These are phyloP conservation scores for Sphaeramia orbicularis DNA, from an alignment of 2,797 vertebrate genomes.

Conservation along the genomic window DNA sequence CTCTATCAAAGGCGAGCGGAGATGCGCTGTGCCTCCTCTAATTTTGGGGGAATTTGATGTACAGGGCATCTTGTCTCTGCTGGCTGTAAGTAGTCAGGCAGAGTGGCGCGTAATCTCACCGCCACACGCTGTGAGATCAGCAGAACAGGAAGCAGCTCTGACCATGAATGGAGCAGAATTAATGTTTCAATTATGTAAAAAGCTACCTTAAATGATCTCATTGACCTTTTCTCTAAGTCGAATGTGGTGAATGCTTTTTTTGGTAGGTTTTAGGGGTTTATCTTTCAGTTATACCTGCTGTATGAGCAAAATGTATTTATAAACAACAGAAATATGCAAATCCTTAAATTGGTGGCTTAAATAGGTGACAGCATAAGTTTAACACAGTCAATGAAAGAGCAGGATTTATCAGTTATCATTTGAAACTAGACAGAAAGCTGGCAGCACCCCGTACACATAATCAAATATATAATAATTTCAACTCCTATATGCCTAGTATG, in stretches of 20 bases:
- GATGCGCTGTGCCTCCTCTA: conserved; percentile 39
- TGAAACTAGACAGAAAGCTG: too few species aligned
- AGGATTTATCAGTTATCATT: background rate
- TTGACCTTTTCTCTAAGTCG: conserved; percentile 18
- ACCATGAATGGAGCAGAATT: conserved; percentile 57
- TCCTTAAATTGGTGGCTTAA: background rate
- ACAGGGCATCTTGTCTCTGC: conserved; percentile 26
- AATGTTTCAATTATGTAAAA: conserved; percentile 58
- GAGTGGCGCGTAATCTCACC: conserved; percentile 57
- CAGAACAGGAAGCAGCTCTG: conserved; percentile 60
- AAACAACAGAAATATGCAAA: conserved; percentile 5
- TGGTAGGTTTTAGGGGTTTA: conserved; percentile 1
- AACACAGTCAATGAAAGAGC: background rate
- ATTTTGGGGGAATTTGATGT: conserved; percentile 43
- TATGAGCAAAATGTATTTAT: conserved; percentile 3
- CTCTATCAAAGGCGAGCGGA: conserved; percentile 56
- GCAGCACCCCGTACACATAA: background rate
- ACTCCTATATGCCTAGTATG: conserved; percentile 1
- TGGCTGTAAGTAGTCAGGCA: conserved; percentile 40
- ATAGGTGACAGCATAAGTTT: background rate
- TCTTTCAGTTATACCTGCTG: conserved; percentile 19
- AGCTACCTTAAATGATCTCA: conserved; percentile 25
- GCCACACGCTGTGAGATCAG: conserved; percentile 60
- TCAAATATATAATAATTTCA: background rate
- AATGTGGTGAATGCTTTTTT: conserved; percentile 13